A percentile compares a stretch with the other conserved stretches of the same genome.
Evolutionary conservation across 1,140 invertebrate species (phyloP).

Genomic region (Manduca sexta): DNA sequence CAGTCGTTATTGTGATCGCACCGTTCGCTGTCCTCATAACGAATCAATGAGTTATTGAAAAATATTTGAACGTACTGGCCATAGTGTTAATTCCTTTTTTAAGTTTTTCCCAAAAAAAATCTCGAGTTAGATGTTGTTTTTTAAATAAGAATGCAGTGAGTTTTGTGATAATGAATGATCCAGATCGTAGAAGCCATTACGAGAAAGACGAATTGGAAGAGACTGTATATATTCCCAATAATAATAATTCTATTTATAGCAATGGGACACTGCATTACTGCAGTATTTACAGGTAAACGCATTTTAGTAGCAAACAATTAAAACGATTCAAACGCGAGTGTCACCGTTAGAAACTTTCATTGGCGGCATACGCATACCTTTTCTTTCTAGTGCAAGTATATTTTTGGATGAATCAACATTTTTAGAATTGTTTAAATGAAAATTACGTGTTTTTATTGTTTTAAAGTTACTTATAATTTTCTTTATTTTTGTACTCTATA

Average conservation of each 20-base stretch:
- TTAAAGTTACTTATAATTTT: too few species aligned
- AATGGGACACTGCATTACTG: slow-evolving; percentile 65
- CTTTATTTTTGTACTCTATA: too few species aligned
- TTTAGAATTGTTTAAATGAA: too few species aligned
- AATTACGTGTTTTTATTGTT: too few species aligned
- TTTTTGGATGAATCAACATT: too few species aligned
- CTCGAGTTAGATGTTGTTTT: too few species aligned
- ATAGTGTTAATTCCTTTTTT: slow-evolving; percentile 7
- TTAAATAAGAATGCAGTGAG: slow-evolving; percentile 17
- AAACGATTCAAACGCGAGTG: too few species aligned
- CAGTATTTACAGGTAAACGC: slow-evolving; percentile 67
- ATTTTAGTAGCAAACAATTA: too few species aligned
- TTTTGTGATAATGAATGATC: slow-evolving; percentile 52
- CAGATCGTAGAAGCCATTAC: slow-evolving; percentile 45
- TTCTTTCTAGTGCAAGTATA: too few species aligned
- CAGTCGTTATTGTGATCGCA: slow-evolving; percentile 48
- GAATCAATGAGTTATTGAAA: slow-evolving; percentile 55
- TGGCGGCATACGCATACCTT: too few species aligned
- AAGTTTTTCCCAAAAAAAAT: background rate
- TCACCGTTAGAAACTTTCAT: too few species aligned
- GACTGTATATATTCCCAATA: slow-evolving; percentile 51
- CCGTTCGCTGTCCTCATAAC: slow-evolving; percentile 60
- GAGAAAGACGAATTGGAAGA: slow-evolving; percentile 49
- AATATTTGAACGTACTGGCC: slow-evolving; percentile 40
- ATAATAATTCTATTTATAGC: slow-evolving; percentile 68